These are phyloP conservation scores for Nylanderia fulva DNA, from an alignment of 1,140 invertebrate species.

Conservation along the genomic window DNA sequence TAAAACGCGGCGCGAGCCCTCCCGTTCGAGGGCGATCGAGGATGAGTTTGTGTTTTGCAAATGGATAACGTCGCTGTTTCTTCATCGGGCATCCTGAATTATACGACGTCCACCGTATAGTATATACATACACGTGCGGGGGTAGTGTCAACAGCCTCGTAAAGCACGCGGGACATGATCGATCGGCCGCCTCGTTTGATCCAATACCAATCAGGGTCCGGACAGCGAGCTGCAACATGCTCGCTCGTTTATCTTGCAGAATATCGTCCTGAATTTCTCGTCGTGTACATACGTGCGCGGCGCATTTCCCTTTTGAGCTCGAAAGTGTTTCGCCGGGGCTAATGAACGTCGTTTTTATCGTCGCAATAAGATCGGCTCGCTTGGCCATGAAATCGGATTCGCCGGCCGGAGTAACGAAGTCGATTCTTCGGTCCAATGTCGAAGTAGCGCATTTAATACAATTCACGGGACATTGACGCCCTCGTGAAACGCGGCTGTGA, in stretches of 20 bases:
- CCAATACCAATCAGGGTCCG: conserved; percentile 52
- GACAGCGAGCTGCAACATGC: conserved; percentile 36
- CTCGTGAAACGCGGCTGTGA: conserved; percentile 29
- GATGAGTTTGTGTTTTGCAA: conserved; percentile 49
- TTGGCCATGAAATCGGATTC: conserved; percentile 55
- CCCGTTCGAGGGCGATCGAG: not conserved
- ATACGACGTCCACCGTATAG: conserved; percentile 39
- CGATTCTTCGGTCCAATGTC: conserved; percentile 52
- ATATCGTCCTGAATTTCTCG: conserved; percentile 55
- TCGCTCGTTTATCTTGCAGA: conserved; percentile 59
- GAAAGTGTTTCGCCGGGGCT: conserved; percentile 49
- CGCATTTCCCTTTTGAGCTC: conserved; percentile 44
- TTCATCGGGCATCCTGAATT: conserved; percentile 52
- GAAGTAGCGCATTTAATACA: conserved; percentile 58
- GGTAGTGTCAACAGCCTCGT: conserved; percentile 59
- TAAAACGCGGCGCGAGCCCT: conserved; percentile 19
- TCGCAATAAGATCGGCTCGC: conserved; percentile 44
- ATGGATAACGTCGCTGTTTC: conserved; percentile 55
- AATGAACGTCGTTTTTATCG: conserved; percentile 58
- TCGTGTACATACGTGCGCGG: conserved; percentile 23
- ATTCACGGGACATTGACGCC: conserved; percentile 52
- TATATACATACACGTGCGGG: conserved; percentile 12
- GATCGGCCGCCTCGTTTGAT: conserved; percentile 60
- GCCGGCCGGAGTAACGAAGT: conserved; percentile 50
- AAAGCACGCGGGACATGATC: conserved; percentile 55